Evolutionary conservation across 2,797 vertebrate species (phyloP).

Genomic region (Dendrocincla fuliginosa): DNA sequence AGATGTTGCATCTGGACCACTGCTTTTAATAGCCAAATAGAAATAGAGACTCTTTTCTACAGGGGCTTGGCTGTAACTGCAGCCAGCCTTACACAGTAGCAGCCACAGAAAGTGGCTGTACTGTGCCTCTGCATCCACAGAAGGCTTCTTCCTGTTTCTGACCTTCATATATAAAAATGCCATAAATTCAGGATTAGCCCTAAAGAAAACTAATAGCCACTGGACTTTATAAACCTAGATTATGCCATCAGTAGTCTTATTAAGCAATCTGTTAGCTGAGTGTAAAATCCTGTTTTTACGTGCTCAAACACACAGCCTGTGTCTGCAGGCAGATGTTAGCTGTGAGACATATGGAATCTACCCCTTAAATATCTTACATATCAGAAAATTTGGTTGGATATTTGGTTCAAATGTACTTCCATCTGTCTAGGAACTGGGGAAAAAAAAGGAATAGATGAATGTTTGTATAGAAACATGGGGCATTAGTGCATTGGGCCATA

Average conservation of each 20-base stretch:
- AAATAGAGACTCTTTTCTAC: background rate
- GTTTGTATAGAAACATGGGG: background rate
- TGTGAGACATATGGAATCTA: background rate
- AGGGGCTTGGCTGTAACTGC: background rate
- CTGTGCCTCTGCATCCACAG: background rate
- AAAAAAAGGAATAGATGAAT: background rate
- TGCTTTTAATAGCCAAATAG: background rate
- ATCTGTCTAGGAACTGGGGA: background rate
- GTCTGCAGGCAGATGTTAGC: background rate
- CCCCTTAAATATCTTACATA: background rate
- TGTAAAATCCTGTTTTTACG: background rate
- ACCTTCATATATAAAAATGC: background rate
- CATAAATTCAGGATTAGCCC: background rate
- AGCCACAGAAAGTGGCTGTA: background rate
- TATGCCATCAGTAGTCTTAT: background rate
- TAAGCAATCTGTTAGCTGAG: background rate
- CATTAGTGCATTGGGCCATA: background rate
- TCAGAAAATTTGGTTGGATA: background rate
- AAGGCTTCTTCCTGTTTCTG: background rate
- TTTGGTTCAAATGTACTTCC: background rate
- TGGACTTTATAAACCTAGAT: background rate
- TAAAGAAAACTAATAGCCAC: background rate
- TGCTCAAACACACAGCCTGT: background rate
- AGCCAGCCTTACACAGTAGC: background rate
- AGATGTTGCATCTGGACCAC: constrained; percentile 21